phyloP scores from a whole-genome alignment of 1,140 invertebrate species.

The Drosophila micromelanica region DNA sequence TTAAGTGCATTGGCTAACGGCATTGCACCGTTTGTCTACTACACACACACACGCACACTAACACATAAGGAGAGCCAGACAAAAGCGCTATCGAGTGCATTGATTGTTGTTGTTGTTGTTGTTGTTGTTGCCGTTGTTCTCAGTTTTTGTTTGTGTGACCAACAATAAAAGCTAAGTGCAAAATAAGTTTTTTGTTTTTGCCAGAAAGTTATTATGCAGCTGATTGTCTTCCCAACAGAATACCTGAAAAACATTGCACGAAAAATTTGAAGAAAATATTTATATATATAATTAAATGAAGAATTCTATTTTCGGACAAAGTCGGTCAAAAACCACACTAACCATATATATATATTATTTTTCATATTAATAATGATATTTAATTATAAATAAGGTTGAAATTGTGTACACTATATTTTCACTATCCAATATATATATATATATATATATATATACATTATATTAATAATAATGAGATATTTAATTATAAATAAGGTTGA shows the following conservation, averaged over 20 bases:
- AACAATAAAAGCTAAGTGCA: constrained; percentile 47
- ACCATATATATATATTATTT: too few species aligned
- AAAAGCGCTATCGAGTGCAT: constrained; percentile 36
- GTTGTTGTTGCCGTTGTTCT: neutral
- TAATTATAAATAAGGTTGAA: too few species aligned
- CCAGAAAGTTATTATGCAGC: neutral
- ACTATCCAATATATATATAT: too few species aligned
- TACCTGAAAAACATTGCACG: too few species aligned
- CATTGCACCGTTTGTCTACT: neutral
- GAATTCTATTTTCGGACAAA: too few species aligned
- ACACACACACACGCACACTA: constrained; percentile 11
- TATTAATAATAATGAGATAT: too few species aligned
- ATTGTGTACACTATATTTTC: too few species aligned
- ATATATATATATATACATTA: too few species aligned
- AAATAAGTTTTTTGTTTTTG: constrained; percentile 11
- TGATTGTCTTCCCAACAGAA: neutral
- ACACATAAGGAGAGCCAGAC: neutral
- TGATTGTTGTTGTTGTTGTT: neutral
- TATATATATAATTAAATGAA: neutral
- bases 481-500: too few species aligned
- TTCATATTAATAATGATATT: too few species aligned
- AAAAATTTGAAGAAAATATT: neutral
- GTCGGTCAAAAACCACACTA: too few species aligned
- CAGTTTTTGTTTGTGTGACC: constrained; percentile 22
- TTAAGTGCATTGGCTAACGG: constrained; percentile 1